Base-by-base conservation (phyloP, 2,888 invertebrate genomes). In the Chloromyia formosa region DNA sequence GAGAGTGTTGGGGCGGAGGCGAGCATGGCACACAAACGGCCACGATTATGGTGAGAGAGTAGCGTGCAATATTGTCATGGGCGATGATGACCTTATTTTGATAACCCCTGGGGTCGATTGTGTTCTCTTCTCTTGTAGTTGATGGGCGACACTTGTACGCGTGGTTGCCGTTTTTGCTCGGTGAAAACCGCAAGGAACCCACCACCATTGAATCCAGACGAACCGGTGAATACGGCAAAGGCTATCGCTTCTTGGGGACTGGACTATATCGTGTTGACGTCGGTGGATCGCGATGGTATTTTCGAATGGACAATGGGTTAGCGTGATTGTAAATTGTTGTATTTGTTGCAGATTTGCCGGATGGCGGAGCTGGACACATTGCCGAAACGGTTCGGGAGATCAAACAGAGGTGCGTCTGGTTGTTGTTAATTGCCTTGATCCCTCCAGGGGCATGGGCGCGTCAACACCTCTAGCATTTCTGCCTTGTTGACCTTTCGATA, bases 1-100 rank as follows among this genome's bases (percentile, higher is more conserved):
- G 98, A 12, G 98, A 98, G 86, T 99, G 99, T 85, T 98, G 97
- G 97, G 97, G 97, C 73, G 96, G 96, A 0, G 97, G 97, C 14
- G 93, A 94, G 81, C 90, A 95, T 87, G 94, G 94, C 40, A 96
- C 95, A 18, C 95, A 98, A n/a, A 99, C 99, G 22, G 99, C 99
- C 1, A 99, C 99, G 62, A 98, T 99, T 73, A 99, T 99, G 99
- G 96, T 96, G 86, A 54, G 54, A 35, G 54, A 16, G 27, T 7
- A 9, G 18, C 20, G 20, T 20, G 3, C n/a, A 20, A 22, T 20
- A 18, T 22, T 68, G 27, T 4, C 12, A 60, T 64, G 5, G 14
- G 16, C 7, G 18, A 45, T 76, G 27, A 35, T 35, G 64, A 75
- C 60, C 74, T 69, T 56, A 7, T n/a, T 4, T 7, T 66, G 58